Conservation (phyloP, 92 coral and sea anemone species). For the Paramuricea clavata region DNA sequence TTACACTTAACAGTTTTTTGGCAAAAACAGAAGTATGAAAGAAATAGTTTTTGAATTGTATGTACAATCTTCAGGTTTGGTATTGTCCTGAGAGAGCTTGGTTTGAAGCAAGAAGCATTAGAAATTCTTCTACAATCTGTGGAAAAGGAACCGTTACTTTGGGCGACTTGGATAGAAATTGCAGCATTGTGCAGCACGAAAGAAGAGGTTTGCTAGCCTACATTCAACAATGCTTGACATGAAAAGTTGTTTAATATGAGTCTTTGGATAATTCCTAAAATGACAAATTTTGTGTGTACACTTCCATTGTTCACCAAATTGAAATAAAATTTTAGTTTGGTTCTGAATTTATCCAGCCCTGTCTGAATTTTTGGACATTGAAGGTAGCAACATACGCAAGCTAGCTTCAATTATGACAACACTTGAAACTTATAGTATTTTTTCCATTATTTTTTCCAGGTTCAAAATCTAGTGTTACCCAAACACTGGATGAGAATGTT, state of each 20-base stretch:
- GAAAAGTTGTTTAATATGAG: too few species aligned
- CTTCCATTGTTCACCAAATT: too few species aligned
- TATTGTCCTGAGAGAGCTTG: constrained; percentile 85
- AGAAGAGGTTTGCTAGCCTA: too few species aligned
- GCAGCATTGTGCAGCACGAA: constrained; percentile 84
- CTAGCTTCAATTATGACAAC: too few species aligned
- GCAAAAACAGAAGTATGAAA: neutral
- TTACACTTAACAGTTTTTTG: neutral
- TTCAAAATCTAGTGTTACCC: constrained; percentile 82
- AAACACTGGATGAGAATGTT: constrained; percentile 94
- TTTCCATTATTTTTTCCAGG: constrained; percentile 52
- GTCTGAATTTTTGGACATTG: too few species aligned
- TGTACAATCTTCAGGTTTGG: constrained; percentile 77
- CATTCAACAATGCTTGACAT: too few species aligned
- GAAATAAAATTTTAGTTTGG: too few species aligned
- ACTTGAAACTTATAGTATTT: too few species aligned
- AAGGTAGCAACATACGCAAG: too few species aligned
- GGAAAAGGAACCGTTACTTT: constrained; percentile 88
- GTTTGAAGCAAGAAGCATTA: constrained; percentile 87
- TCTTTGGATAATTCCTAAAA: too few species aligned
- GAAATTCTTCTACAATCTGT: constrained; percentile 84
- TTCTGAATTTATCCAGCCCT: too few species aligned
- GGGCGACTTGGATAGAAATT: constrained; percentile 96
- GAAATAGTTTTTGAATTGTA: neutral
- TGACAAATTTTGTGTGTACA: too few species aligned